A percentile compares a stretch with the other conserved stretches of the same genome.
These are phyloP conservation scores for Pristiophorus japonicus DNA, from an alignment of 2,113 vertebrate species.

Conservation along the genomic window DNA sequence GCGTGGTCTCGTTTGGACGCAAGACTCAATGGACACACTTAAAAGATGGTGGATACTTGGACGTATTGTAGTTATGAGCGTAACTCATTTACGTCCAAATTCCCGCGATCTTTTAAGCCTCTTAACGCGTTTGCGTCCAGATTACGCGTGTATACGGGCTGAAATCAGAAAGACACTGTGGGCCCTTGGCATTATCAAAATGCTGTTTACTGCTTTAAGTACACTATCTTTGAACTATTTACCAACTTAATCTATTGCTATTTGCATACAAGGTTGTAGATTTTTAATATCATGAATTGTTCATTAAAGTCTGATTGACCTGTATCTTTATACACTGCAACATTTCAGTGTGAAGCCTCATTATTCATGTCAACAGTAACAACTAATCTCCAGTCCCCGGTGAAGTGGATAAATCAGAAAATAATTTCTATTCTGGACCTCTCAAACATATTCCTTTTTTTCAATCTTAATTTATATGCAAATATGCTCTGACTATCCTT, in stretches of 20 bases:
- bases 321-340: no score
- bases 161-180: background rate
- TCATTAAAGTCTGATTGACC: background rate
- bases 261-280: background rate
- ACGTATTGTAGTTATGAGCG: background rate
- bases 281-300: background rate
- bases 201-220: background rate
- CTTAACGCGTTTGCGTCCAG: background rate
- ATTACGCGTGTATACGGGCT: background rate
- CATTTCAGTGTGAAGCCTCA: background rate
- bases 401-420: background rate
- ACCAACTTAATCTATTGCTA: background rate
- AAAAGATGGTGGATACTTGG: no score
- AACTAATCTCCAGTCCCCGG: background rate
- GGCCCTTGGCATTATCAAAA: background rate
- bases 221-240: background rate
- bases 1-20: no score
- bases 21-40: no score
- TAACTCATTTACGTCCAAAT: background rate
- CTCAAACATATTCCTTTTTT: background rate
- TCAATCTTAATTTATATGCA: background rate
- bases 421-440: background rate
- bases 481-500: background rate
- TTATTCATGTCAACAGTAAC: conserved; percentile 7
- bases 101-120: background rate